phyloP scores from a whole-genome alignment of 2,888 invertebrate species.

The Drosophila algonquin region DNA sequence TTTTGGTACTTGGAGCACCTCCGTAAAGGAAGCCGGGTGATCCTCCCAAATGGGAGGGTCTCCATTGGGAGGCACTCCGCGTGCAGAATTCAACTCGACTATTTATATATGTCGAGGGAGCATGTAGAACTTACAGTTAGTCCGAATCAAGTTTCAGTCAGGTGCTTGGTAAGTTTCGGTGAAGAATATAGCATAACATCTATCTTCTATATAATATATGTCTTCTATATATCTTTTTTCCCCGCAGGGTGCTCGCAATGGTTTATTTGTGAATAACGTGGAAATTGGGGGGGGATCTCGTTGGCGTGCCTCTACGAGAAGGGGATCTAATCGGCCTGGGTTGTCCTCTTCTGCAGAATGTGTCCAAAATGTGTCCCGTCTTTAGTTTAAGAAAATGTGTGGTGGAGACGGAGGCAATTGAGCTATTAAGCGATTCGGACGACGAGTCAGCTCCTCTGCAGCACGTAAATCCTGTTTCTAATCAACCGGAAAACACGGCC shows the following conservation, averaged over 20 bases:
- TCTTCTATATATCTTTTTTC: neutral
- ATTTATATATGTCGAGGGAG: slow-evolving; percentile 67
- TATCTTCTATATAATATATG: too few species aligned
- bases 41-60: slow-evolving; percentile 59
- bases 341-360: slow-evolving; percentile 20
- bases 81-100: slow-evolving; percentile 38
- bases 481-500: neutral
- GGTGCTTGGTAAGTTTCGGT: slow-evolving; percentile 67
- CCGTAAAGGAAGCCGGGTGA: neutral
- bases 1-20: too few species aligned
- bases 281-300: slow-evolving; percentile 20
- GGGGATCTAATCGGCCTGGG: slow-evolving; percentile 76
- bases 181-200: too few species aligned
- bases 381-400: slow-evolving; percentile 50
- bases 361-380: slow-evolving; percentile 34
- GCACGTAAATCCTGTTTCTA: too few species aligned
- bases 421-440: slow-evolving; percentile 55
- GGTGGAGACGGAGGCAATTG: neutral
- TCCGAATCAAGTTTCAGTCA: slow-evolving; percentile 53
- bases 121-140: slow-evolving; percentile 74
- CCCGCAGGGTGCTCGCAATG: slow-evolving; percentile 75
- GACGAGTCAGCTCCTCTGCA: slow-evolving; percentile 14
- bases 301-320: neutral
- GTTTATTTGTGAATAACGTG: slow-evolving; percentile 73
- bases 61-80: slow-evolving; percentile 73